Percentiles rank a stretch among this genome's conserved stretches.
Conservation (phyloP, 2,797 vertebrate genomes). For the Chaetodon trifasciatus region DNA sequence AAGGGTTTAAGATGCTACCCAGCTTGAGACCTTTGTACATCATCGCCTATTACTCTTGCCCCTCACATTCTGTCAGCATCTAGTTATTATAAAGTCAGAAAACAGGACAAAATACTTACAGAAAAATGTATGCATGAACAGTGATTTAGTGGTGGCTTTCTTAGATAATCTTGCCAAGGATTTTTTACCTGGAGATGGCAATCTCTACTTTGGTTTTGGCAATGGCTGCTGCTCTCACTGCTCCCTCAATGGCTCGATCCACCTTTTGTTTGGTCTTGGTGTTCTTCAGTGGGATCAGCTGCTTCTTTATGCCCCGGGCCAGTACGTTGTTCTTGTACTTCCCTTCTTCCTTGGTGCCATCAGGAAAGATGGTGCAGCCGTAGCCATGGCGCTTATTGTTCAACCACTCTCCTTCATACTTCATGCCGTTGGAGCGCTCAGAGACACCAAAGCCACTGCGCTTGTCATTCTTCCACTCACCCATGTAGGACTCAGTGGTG, state of each 20-base stretch:
- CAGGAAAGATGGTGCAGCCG: constrained; percentile 94
- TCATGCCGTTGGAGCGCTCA: constrained; percentile 96
- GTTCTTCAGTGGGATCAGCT: constrained; percentile 94
- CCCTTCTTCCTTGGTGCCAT: constrained; percentile 94
- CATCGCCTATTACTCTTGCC: background rate
- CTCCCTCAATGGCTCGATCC: constrained; percentile 93
- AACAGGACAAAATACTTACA: background rate
- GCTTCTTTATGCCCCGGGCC: constrained; percentile 93
- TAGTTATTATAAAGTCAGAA: background rate
- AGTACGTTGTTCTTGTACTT: constrained; percentile 97
- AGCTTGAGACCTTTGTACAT: no score
- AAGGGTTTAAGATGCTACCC: background rate
- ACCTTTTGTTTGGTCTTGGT: constrained; percentile 97
- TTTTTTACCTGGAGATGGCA: constrained; percentile 92
- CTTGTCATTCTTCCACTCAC: constrained; percentile 97
- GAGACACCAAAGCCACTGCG: constrained; percentile 94
- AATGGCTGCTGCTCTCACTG: constrained; percentile 92
- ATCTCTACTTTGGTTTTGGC: constrained; percentile 98
- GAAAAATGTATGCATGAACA: background rate
- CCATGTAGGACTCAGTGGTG: constrained; percentile 95
- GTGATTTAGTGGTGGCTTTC: background rate
- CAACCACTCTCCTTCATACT: constrained; percentile 96
- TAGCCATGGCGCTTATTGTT: constrained; percentile 96
- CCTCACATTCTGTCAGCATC: background rate
- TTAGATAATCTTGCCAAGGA: background rate